Percentiles rank a stretch among this genome's conserved stretches.
phyloP scores from a whole-genome alignment of 2,888 invertebrate species.

The Xanthia togata region DNA sequence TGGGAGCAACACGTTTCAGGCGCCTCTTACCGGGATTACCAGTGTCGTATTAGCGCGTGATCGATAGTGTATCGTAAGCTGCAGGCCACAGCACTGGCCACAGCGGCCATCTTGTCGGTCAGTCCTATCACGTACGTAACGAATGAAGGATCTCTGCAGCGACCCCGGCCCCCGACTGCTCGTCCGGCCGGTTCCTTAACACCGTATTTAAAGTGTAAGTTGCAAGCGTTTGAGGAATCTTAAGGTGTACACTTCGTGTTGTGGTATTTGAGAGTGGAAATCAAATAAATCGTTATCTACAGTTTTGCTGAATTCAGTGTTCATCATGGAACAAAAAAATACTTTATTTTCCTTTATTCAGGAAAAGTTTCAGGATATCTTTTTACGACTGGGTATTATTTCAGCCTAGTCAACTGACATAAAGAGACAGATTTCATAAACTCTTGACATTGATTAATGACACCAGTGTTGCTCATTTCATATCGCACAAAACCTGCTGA shows the following conservation, averaged over 20 bases:
- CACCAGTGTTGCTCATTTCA: slow-evolving; percentile 27
- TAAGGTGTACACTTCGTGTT: slow-evolving; percentile 14
- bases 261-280: not conserved
- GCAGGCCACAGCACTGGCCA: slow-evolving; percentile 71
- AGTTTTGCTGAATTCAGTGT: not conserved
- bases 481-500: slow-evolving; percentile 41
- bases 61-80: slow-evolving; percentile 73
- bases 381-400: slow-evolving; percentile 20
- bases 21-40: slow-evolving; percentile 73
- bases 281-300: not conserved
- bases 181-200: slow-evolving; percentile 35
- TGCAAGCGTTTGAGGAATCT: slow-evolving; percentile 40
- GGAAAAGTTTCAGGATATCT: not conserved
- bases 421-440: slow-evolving; percentile 42
- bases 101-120: slow-evolving; percentile 64
- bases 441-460: slow-evolving; percentile 56
- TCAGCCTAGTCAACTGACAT: slow-evolving; percentile 23
- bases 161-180: slow-evolving; percentile 68
- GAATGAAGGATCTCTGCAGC: slow-evolving; percentile 79
- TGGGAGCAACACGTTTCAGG: slow-evolving; percentile 62
- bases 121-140: slow-evolving; percentile 80
- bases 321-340: not conserved
- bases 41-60: slow-evolving; percentile 79
- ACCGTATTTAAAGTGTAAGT: slow-evolving; percentile 54
- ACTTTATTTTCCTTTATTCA: not conserved